Base-by-base conservation (phyloP, 2,113 vertebrate genomes). In the Lophius piscatorius region DNA sequence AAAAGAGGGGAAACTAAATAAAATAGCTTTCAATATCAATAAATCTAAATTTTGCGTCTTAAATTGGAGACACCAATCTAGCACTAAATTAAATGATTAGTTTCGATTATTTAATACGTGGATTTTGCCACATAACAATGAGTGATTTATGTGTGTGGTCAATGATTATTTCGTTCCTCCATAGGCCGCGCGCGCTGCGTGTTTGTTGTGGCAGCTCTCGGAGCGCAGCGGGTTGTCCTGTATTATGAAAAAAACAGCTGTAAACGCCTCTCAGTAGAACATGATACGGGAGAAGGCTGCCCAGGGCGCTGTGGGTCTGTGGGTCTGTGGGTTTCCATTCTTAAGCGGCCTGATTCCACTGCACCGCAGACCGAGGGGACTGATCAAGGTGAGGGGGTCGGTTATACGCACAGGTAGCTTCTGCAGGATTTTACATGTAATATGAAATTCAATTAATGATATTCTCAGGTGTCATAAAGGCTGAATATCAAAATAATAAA, bases 191-290 rank as follows among this genome's bases (percentile, higher is more conserved):
- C 22, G 49, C 21, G 58, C 35, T 65, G 51, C 2, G n/a, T n/a
- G n/a, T 39, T 46, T 14, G 10, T 29, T 54, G 52, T 26, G 42
- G 62, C 63, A 46, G 67, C 65, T 74, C 63, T 63, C 62, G 2
- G 20, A 9, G 71, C 72, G 65, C 81, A 80, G 67, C 74, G 58
- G 52, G 81, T 62, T 55, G 57, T n/a, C 61, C 64, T 67, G 67
- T 66, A 39, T 70, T 67, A 65, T 41, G 78, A 81, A 63, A 70
- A 46, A 73, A 83, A 77, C 78, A 83, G 84, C 81, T 83, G 84
- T 70, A 81, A 81, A 69, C 63, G 78, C 72, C 72, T 74, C 63
- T 44, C 66, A 18, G 36, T 47, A 51, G n/a, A 70, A 77, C 70
- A 62, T 57, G 83, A 83, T 65, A 54, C 74, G 67, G 57, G 71